Evolutionary conservation across 2,888 invertebrate genomes (phyloP), one percentile per base, ranked within the genome.

Genomic region (Scaptomyza parva): DNA sequence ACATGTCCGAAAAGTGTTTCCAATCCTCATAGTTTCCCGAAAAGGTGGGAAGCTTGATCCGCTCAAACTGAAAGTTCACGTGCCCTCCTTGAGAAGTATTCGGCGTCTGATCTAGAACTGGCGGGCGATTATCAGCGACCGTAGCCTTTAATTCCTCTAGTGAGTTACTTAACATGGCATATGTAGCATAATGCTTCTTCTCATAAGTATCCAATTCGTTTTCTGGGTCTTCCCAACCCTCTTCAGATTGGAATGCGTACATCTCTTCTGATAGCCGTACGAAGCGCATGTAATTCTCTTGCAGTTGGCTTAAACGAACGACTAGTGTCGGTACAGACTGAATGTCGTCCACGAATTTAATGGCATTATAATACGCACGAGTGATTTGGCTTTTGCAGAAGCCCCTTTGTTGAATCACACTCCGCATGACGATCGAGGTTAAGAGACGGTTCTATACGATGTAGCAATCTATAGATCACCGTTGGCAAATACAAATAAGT

Each of bases 281-380:
- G 33, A 33, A 33, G 33, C 33, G 33, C n/a, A 33, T n/a, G n/a
- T n/a, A n/a, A 33, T n/a, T 33, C n/a, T 33, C 33, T 33, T n/a
- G 33, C 33, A 33, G n/a, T n/a, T 14, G 7, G 33, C 1, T n/a
- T n/a, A 33, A n/a, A 14, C 33, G 33, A 33, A 33, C 33, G 33
- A n/a, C 33, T 33, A 33, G 33, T 33, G 33, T 14, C 33, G 33
- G 33, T 33, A 33, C n/a, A 33, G 33, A 33, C n/a, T 33, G n/a
- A 33, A 33, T 33, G n/a, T 33, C 33, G 33, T 33, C n/a, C n/a
- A 33, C 33, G n/a, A 33, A 33, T 33, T 33, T 33, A 33, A 7
- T 33, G 6, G 33, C 33, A 33, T 33, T 14, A n/a, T 33, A n/a
- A 33, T 33, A n/a, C 33, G 33, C 33, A 33, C n/a, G 33, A 33